These are phyloP conservation scores for Montipora efflorescens DNA, from an alignment of 64 coral and sea anemone species.

Conservation along the genomic window DNA sequence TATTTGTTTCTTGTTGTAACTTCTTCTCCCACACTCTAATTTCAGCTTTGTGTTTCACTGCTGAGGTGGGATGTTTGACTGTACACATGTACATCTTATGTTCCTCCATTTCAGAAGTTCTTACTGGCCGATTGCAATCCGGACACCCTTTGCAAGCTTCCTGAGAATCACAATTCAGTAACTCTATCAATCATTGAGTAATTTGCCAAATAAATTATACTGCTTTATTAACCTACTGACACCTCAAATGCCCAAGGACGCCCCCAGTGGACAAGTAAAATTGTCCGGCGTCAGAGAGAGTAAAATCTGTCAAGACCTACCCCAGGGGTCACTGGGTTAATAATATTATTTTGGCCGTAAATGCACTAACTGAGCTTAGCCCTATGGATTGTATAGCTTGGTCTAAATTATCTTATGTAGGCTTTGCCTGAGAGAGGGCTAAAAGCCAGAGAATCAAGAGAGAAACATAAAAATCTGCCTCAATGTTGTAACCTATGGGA, in stretches of 20 bases:
- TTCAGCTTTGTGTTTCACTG: conserved; percentile 74
- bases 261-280: no score
- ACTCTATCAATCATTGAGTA: neutral
- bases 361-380: no score
- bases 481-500: no score
- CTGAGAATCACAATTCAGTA: neutral
- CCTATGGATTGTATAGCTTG: no score
- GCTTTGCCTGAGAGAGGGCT: no score
- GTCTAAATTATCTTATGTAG: no score
- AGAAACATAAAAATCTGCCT: no score
- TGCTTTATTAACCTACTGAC: neutral
- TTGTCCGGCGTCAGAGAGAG: no score
- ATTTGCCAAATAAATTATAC: neutral
- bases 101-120: conserved; percentile 64
- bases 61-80: conserved; percentile 47
- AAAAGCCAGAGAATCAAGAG: no score
- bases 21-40: conserved; percentile 89
- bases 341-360: no score
- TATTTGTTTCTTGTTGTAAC: conserved; percentile 79
- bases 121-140: conserved; percentile 77
- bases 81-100: conserved; percentile 78
- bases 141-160: conserved; percentile 70
- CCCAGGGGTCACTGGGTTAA: no score
- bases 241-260: neutral
- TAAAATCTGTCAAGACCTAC: no score